Evolutionary conservation across 2,113 vertebrate species (phyloP).

Genomic region (Syngnathus floridae): DNA sequence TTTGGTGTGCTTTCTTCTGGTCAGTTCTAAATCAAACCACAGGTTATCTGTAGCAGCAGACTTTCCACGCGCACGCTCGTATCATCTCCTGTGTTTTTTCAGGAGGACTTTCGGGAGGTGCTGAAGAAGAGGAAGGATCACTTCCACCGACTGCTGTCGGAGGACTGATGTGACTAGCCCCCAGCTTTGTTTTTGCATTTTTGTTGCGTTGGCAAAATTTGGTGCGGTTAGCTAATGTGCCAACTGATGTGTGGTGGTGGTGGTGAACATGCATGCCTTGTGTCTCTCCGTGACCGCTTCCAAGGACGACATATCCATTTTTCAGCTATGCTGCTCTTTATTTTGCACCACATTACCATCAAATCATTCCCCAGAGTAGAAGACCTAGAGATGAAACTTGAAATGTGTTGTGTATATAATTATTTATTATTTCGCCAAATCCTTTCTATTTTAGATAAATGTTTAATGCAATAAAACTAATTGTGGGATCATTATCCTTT

Average conservation of each 20-base stretch:
- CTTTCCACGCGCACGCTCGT: slow-evolving; percentile 28
- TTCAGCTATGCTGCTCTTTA: slow-evolving; percentile 30
- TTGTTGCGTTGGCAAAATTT: slow-evolving; percentile 29
- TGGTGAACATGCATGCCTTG: slow-evolving; percentile 7
- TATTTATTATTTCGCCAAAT: slow-evolving; percentile 42
- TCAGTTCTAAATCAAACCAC: slow-evolving; percentile 9
- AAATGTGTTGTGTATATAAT: slow-evolving; percentile 48
- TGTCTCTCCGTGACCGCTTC: slow-evolving; percentile 12
- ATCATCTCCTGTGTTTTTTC: slow-evolving; percentile 40
- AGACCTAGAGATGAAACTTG: slow-evolving; percentile 22
- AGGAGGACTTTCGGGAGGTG: slow-evolving; percentile 70
- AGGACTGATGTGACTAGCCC: slow-evolving; percentile 45
- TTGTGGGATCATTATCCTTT: neutral
- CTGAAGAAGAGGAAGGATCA: slow-evolving; percentile 68
- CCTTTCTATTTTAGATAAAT: slow-evolving; percentile 18
- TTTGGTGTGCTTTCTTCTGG: neutral
- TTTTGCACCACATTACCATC: neutral
- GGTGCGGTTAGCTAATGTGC: neutral
- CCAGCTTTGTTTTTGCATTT: slow-evolving; percentile 7
- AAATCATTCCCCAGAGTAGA: slow-evolving; percentile 30
- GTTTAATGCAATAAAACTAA: slow-evolving; percentile 35
- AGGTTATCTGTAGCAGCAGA: slow-evolving; percentile 36
- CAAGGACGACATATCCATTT: slow-evolving; percentile 13
- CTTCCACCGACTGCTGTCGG: slow-evolving; percentile 54
- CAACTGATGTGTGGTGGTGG: neutral